phyloP scores from a whole-genome alignment of 2,797 vertebrate species.

The Sparus aurata region DNA sequence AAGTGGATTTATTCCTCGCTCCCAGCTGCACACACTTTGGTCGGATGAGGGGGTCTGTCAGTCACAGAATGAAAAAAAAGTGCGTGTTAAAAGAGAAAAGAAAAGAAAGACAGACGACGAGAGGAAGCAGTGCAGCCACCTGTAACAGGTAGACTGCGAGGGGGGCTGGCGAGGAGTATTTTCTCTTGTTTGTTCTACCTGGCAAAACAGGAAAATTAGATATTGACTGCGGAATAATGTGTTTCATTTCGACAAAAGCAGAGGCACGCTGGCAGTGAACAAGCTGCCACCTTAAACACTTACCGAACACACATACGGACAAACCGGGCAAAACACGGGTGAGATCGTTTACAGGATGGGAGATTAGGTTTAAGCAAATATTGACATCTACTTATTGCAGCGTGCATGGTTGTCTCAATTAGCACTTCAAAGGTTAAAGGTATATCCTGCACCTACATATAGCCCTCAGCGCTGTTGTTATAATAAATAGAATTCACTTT shows the following conservation, averaged over 20 bases:
- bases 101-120: background rate
- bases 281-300: conserved; percentile 41
- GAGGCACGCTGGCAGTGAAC: conserved; percentile 13
- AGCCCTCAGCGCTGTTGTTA: background rate
- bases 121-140: conserved; percentile 17
- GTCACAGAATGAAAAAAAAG: conserved; percentile 13
- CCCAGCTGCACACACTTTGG: conserved; percentile 13
- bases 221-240: conserved; percentile 77
- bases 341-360: background rate
- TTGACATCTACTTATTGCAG: background rate
- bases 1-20: conserved; percentile 43
- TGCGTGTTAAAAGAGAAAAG: background rate
- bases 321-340: background rate
- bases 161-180: conserved; percentile 29
- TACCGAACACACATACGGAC: conserved; percentile 18
- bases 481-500: background rate
- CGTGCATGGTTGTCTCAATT: background rate
- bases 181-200: conserved; percentile 77
- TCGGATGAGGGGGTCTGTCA: conserved; percentile 3
- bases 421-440: background rate
- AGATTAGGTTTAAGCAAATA: background rate
- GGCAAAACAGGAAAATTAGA: conserved; percentile 79
- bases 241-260: conserved; percentile 66
- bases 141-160: conserved; percentile 28
- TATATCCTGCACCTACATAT: background rate